Conservation (phyloP, 2,113 vertebrate species). For the Silurus asotus region DNA sequence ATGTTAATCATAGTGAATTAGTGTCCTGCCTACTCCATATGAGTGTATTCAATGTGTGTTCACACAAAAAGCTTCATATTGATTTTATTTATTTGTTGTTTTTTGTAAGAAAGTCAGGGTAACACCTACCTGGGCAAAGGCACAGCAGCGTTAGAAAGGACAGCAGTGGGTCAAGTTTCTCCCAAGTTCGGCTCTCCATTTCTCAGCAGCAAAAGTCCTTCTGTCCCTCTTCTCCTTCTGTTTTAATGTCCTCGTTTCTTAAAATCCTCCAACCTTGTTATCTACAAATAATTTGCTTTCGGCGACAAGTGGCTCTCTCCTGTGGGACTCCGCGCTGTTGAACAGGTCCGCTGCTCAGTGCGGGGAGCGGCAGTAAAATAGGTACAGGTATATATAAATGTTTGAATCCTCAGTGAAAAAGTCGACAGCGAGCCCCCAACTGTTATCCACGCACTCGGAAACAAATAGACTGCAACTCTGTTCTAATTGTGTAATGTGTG, state of each 20-base stretch:
- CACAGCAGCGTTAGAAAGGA: constrained; percentile 55
- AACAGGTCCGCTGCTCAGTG: constrained; percentile 5
- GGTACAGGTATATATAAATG: not conserved
- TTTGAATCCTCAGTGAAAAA: constrained; percentile 1
- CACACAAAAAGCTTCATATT: not conserved
- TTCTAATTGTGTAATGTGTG: not conserved
- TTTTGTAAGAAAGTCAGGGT: not conserved
- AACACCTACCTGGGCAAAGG: constrained; percentile 66
- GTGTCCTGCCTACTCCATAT: not conserved
- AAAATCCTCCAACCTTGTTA: constrained; percentile 23
- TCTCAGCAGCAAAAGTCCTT: constrained; percentile 41
- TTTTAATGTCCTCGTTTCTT: constrained; percentile 13
- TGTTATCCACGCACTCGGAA: not conserved
- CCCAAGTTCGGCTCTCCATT: constrained; percentile 64
- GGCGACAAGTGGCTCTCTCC: constrained; percentile 23
- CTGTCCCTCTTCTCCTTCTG: constrained; percentile 9
- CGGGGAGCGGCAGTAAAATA: not conserved
- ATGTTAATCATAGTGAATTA: not conserved
- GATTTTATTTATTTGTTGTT: not conserved
- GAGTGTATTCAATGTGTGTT: not conserved
- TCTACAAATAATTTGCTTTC: constrained; percentile 33
- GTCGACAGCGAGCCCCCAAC: not conserved
- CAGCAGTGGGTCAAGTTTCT: constrained; percentile 67
- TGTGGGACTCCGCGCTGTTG: not conserved
- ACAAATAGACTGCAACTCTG: not conserved